Percentiles rank a stretch among this genome's conserved stretches.
Conservation (phyloP, 2,797 vertebrate genomes). For the Poecilia gillii region DNA sequence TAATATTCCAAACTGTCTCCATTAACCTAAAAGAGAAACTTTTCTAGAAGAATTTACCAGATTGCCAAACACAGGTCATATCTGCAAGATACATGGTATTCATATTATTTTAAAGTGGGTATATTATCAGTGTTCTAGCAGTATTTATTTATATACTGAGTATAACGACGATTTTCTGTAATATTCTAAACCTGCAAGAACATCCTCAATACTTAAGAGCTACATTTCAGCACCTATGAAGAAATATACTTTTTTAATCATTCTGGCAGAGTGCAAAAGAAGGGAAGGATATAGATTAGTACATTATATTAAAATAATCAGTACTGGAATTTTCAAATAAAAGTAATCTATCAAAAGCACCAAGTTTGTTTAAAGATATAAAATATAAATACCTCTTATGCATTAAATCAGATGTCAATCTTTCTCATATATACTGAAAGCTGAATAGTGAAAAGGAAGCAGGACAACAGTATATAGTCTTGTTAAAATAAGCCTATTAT, state of each 20-base stretch:
- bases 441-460: background rate
- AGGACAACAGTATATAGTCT: background rate
- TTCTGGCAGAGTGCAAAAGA: background rate
- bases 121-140: background rate
- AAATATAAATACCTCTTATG: background rate
- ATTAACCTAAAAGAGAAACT: background rate
- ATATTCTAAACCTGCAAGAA: background rate
- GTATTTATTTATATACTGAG: background rate
- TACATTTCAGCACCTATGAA: background rate
- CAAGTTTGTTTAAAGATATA: background rate
- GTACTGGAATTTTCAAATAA: background rate
- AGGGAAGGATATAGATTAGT: background rate
- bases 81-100: background rate
- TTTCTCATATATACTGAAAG: background rate
- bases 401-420: background rate
- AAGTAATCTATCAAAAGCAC: background rate
- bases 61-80: background rate
- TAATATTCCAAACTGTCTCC: conserved; percentile 6
- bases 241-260: background rate
- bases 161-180: background rate
- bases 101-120: background rate
- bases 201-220: background rate
- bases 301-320: background rate
- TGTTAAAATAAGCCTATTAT: background rate
- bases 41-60: conserved; percentile 4